phyloP scores from a whole-genome alignment of 2,888 invertebrate genomes.

The Lasioglossum figueresi region DNA sequence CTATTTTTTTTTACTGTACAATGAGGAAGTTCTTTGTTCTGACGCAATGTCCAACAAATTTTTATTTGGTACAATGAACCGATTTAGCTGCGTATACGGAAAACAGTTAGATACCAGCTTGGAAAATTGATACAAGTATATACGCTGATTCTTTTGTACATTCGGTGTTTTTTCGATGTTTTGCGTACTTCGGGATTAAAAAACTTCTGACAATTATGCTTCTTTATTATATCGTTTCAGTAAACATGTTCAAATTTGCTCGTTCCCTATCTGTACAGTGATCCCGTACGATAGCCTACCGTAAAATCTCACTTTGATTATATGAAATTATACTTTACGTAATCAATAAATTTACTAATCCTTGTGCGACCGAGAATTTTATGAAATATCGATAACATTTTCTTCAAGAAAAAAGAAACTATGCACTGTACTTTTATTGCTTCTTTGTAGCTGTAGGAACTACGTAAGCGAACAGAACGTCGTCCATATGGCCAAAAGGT shows the following conservation, averaged over 20 bases:
- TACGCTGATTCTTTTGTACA: not conserved
- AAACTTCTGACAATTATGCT: not conserved
- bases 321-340: not conserved
- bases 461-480: not conserved
- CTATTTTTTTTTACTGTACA: not conserved
- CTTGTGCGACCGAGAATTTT: not conserved
- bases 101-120: not conserved
- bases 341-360: not conserved
- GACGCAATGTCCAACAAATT: not conserved
- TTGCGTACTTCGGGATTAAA: not conserved
- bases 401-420: not conserved
- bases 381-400: not conserved
- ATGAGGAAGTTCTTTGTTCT: not conserved
- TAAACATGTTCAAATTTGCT: not conserved
- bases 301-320: too few species aligned
- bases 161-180: not conserved
- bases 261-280: not conserved
- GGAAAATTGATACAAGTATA: not conserved
- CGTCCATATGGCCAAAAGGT: not conserved
- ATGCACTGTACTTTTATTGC: not conserved
- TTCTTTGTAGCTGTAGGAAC: too few species aligned
- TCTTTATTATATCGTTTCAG: not conserved
- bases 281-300: too few species aligned
- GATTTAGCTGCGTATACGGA: too few species aligned
- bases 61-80: not conserved